A percentile compares a stretch with the other conserved stretches of the same genome.
Evolutionary conservation across 2,888 invertebrate species (phyloP).

Genomic region (Drosophila paranaensis): DNA sequence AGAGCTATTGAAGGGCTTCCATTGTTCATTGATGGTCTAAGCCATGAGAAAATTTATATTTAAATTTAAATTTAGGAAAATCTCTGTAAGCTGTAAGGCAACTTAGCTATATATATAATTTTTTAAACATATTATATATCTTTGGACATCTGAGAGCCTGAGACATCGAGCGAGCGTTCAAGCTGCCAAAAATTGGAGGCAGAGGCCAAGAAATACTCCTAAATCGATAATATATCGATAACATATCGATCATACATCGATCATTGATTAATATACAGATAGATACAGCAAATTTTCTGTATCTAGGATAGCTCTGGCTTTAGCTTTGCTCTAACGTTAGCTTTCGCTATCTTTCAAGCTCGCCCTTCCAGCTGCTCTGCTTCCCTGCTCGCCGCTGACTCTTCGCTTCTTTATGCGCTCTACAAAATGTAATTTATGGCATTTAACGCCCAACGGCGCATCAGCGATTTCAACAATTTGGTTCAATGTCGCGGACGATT

Average conservation of each 20-base stretch:
- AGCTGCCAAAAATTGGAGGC: too few relatives aligned
- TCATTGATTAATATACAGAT: neutral
- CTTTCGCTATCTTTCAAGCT: neutral
- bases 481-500: constrained; percentile 40
- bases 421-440: constrained; percentile 68
- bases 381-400: constrained; percentile 2
- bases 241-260: neutral
- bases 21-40: neutral
- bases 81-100: too few relatives aligned
- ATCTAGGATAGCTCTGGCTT: neutral
- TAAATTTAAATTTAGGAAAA: too few relatives aligned
- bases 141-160: too few relatives aligned
- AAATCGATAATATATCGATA: too few relatives aligned
- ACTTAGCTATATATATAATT: too few relatives aligned
- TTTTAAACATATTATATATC: too few relatives aligned
- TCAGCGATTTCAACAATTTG: constrained; percentile 72
- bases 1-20: neutral
- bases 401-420: constrained; percentile 43
- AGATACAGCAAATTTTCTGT: neutral
- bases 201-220: too few relatives aligned
- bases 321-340: neutral
- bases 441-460: constrained; percentile 67
- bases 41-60: neutral
- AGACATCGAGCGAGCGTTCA: too few relatives aligned
- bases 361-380: neutral